Base-by-base conservation (phyloP, 1,140 invertebrate genomes). In the Drosophila suzukii region DNA sequence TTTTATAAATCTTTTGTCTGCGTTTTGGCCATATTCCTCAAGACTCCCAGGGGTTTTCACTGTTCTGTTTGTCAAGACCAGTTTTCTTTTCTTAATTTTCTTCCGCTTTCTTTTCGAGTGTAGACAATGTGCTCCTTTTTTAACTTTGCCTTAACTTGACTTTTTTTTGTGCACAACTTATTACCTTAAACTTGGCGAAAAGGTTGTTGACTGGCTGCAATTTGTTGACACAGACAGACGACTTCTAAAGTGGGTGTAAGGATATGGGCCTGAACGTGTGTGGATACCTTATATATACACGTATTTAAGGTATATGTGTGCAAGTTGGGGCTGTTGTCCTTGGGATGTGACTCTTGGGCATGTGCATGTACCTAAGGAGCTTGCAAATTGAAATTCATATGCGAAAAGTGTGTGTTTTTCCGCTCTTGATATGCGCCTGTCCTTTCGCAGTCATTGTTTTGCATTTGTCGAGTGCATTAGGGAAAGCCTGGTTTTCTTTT, bases 121-220 rank as follows among this genome's bases (percentile, higher is more conserved):
- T 67, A 76, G 15, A 55, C 58, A 75, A 61, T 70, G 61, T 75
- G 73, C 78, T 78, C 73, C 46, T 61, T 63, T 78, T 77, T 73
- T 20, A 41, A 41, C 63, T 47, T 71, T 47, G 49, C 50, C 17
- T 49, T 30, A 17, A 55, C 47, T 43, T 67, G 24, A 34, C 65
- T 43, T 66, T 65, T 20, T 70, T 71, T 71, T 71, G 65, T 71
- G 75, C 53, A 15, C 43, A 71, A 76, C 82, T 86, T 82, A 86
- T 88, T 86, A 89, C 71, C 83, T 86, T 83, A 88, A 89, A 89
- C 83, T 89, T 83, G 79, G 53, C 73, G 61, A 63, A 78, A 78
- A 89, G 84, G 84, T 89, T 89, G 84, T 90, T 89, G 84, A 89
- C 84, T 89, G 84, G 63, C 75, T 75, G 78, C 80, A 82, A 83